Evolutionary conservation across 1,140 invertebrate genomes (phyloP).

Genomic region (Mycetomoellerius zeteki): DNA sequence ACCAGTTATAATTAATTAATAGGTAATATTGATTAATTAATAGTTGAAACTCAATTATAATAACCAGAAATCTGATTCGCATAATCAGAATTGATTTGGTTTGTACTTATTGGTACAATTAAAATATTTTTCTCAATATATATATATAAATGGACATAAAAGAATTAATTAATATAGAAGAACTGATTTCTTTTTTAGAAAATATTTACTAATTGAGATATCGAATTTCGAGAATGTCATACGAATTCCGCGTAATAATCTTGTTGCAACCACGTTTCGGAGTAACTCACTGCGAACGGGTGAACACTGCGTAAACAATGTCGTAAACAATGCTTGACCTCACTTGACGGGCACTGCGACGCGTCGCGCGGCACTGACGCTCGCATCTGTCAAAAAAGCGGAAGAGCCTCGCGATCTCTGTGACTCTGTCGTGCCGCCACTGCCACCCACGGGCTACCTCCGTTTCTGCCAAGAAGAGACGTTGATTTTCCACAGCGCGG

Average conservation of each 20-base stretch:
- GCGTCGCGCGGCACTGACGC: slow-evolving; percentile 43
- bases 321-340: slow-evolving; percentile 14
- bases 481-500: slow-evolving; percentile 51
- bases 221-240: background rate
- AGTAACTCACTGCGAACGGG: slow-evolving; percentile 34
- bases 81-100: too few relatives aligned
- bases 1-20: too few relatives aligned
- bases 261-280: background rate
- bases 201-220: background rate
- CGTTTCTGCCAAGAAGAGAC: slow-evolving; percentile 60
- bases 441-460: slow-evolving; percentile 31
- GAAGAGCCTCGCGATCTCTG: slow-evolving; percentile 38
- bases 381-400: slow-evolving; percentile 60
- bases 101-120: too few relatives aligned
- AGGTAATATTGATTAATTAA: too few relatives aligned
- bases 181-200: background rate
- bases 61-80: too few relatives aligned
- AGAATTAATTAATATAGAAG: too few relatives aligned
- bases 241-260: background rate
- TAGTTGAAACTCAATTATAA: too few relatives aligned
- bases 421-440: background rate
- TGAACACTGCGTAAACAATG: background rate
- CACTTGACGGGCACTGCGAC: slow-evolving; percentile 23
- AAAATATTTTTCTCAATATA: too few relatives aligned
- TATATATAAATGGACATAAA: too few relatives aligned